Percentiles rank a stretch among this genome's conserved stretches.
Evolutionary conservation across 2,888 invertebrate genomes (phyloP).

Genomic region (Spisula solida): DNA sequence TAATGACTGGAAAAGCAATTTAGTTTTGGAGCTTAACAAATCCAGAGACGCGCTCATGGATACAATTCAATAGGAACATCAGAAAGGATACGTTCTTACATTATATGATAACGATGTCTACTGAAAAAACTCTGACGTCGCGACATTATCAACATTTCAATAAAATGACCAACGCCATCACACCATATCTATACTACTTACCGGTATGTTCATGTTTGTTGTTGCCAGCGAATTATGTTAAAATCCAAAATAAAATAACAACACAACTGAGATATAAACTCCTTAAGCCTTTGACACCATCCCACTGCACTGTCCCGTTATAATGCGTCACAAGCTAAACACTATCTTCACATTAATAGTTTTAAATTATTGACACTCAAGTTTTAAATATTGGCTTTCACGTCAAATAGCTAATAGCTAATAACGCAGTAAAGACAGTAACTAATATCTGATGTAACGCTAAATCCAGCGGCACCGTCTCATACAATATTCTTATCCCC

Average conservation of each 20-base stretch:
- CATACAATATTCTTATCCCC: neutral
- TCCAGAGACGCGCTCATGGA: too few relatives aligned
- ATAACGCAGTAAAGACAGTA: neutral
- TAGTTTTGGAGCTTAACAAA: too few relatives aligned
- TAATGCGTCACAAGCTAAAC: neutral
- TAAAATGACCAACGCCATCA: neutral
- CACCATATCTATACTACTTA: neutral
- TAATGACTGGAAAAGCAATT: too few relatives aligned
- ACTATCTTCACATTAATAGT: neutral
- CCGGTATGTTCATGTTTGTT: conserved; percentile 1
- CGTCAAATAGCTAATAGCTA: neutral
- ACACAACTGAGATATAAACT: neutral
- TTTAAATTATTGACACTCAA: neutral
- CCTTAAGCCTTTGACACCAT: neutral
- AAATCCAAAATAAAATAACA: neutral
- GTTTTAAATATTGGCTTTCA: neutral
- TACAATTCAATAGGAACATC: too few relatives aligned
- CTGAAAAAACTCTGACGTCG: too few relatives aligned
- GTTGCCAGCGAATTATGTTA: neutral
- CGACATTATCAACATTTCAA: neutral
- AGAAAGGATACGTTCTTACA: too few relatives aligned
- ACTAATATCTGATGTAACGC: neutral
- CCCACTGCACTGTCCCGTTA: neutral
- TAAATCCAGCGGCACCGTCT: neutral
- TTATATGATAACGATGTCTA: too few relatives aligned